Percentiles rank a stretch among this genome's conserved stretches.
These are phyloP conservation scores for Ephydatia muelleri DNA, from an alignment of 37 sponge, comb jelly and placozoan genomes.

Conservation along the genomic window DNA sequence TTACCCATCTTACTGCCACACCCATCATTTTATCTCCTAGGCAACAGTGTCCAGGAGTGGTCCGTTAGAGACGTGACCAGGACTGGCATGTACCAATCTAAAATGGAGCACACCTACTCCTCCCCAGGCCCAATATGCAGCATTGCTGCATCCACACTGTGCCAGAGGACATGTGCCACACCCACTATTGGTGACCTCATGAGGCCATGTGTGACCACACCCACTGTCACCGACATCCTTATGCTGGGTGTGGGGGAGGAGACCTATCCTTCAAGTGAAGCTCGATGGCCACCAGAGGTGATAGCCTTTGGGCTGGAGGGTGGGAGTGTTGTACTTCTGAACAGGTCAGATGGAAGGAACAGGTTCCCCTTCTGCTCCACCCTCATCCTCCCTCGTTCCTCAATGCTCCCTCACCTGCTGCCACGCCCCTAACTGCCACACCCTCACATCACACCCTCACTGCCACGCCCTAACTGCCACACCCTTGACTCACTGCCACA, in stretches of 20 bases:
- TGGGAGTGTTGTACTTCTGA: neutral
- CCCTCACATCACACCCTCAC: neutral
- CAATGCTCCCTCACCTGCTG: too few species aligned
- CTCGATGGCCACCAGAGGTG: neutral
- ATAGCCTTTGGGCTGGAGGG: neutral
- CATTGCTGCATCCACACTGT: neutral
- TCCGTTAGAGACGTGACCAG: slow-evolving; percentile 55
- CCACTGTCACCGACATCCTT: neutral
- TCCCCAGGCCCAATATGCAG: slow-evolving; percentile 3
- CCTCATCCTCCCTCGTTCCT: too few species aligned
- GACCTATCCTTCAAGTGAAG: neutral
- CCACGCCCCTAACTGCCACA: too few species aligned
- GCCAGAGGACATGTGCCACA: neutral
- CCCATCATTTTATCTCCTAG: too few species aligned
- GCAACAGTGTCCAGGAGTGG: slow-evolving; percentile 42
- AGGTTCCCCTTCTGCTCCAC: too few species aligned
- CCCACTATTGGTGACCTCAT: neutral
- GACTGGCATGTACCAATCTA: slow-evolving; percentile 44
- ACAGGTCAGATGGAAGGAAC: neutral
- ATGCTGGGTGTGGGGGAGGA: neutral
- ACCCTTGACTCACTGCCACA: too few species aligned
- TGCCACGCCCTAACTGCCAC: too few species aligned
- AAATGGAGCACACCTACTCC: slow-evolving; percentile 3
- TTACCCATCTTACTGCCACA: too few species aligned
- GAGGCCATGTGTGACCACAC: neutral